phyloP scores from a whole-genome alignment of 2,797 vertebrate genomes.

The Carduelis carduelis region DNA sequence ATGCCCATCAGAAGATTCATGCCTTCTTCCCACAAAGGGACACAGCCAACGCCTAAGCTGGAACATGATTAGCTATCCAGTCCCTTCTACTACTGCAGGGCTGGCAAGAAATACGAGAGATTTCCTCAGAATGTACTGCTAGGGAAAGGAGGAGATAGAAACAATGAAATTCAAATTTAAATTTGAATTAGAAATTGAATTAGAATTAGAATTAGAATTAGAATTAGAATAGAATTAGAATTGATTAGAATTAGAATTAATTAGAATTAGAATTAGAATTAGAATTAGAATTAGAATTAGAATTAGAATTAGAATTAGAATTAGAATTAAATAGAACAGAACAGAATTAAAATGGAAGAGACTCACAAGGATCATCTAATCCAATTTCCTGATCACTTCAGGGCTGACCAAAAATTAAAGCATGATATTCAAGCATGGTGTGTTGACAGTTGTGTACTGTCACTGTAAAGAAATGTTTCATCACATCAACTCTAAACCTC shows the following conservation, averaged over 20 bases:
- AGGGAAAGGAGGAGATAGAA: not conserved
- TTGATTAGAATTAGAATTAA: not conserved
- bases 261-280: not conserved
- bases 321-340: not conserved
- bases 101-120: not conserved
- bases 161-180: not conserved
- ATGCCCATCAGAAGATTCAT: not conserved
- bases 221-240: not conserved
- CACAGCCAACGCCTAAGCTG: not conserved
- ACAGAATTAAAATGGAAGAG: not conserved
- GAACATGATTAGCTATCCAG: not conserved
- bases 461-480: not conserved
- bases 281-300: not conserved
- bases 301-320: not conserved
- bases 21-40: not conserved
- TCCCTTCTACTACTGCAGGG: not conserved
- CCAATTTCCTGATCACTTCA: not conserved
- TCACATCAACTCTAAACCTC: rapidly evolving
- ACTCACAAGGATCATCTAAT: not conserved
- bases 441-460: no score
- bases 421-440: not conserved
- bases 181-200: not conserved
- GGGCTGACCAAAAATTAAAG: not conserved
- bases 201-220: not conserved
- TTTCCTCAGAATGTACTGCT: not conserved